These are phyloP conservation scores for Ametastegia equiseti DNA, from an alignment of 2,888 invertebrate genomes.

Conservation along the genomic window DNA sequence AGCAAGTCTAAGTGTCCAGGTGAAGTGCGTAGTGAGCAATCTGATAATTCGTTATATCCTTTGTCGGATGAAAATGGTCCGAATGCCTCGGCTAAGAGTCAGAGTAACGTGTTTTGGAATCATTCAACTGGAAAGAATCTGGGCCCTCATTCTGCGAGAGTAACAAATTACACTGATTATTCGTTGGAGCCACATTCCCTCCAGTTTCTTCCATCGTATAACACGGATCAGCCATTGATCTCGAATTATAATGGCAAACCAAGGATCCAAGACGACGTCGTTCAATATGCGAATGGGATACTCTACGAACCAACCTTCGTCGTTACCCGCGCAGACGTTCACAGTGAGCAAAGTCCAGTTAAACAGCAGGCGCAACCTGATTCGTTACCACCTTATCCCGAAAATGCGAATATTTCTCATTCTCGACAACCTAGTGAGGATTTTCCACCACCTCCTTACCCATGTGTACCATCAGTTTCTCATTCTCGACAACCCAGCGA, in stretches of 20 bases:
- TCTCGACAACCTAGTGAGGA: conserved; percentile 78
- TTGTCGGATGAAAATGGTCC: conserved; percentile 58
- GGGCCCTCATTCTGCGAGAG: conserved; percentile 55
- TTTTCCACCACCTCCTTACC: conserved; percentile 86
- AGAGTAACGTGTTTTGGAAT: conserved; percentile 68
- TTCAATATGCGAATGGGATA: conserved; percentile 76
- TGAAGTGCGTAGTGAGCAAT: conserved; percentile 77
- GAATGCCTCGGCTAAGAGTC: conserved; percentile 38
- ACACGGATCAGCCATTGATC: conserved; percentile 67
- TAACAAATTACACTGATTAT: conserved; percentile 67
- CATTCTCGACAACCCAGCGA: conserved; percentile 93
- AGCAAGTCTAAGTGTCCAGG: conserved; percentile 82
- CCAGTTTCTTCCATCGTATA: conserved; percentile 80
- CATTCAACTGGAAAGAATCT: conserved; percentile 65
- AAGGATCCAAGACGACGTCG: conserved; percentile 74
- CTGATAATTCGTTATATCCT: conserved; percentile 63
- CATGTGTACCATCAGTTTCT: conserved; percentile 85
- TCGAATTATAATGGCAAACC: conserved; percentile 60
- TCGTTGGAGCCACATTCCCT: conserved; percentile 80
- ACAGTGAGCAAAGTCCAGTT: conserved; percentile 87
- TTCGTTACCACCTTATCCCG: conserved; percentile 78
- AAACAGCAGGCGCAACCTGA: conserved; percentile 77
- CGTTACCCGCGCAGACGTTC: conserved; percentile 91
- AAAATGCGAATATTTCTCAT: conserved; percentile 74
- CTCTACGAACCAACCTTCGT: conserved; percentile 76